Evolutionary conservation across 2,888 invertebrate species (phyloP), one percentile per base, ranked within the genome.

Genomic region (Psococerastis gibbosa): DNA sequence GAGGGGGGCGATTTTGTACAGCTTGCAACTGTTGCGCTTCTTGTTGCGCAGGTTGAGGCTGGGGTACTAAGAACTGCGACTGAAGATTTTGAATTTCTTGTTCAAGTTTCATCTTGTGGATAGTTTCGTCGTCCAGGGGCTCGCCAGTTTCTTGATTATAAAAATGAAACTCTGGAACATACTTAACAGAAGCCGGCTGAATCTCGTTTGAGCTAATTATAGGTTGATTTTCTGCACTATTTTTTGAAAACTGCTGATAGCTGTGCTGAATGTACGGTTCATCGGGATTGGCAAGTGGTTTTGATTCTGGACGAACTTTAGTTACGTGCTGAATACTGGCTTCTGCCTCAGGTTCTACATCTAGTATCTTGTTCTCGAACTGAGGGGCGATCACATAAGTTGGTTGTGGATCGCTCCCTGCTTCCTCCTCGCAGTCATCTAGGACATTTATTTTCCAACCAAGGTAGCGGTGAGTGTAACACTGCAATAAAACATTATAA

Each of bases 381-480:
- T 17, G 8, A 15, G 38, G 38, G 20, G 38, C 4, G 15, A n/a
- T 38, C 17, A 38, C 38, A 13, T 18, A 17, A 3, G 20, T 13
- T 38, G 38, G 38, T 72, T 35, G 69, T 67, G 2, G 62, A 62
- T 38, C 50, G 17, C 46, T 47, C 13, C 43, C 48, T 35, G 61
- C 57, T 45, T 58, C 55, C 15, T 58, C 60, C 50, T 84, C 81
- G 56, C 88, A 89, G 35, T 71, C 69, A 59, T 94, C 89, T 49
- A 80, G 67, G 1, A 95, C 87, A 60, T 85, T 79, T 54, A 95
- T 92, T 65, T 87, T 89, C 88, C 91, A 92, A 41, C 94, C 94
- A 55, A 94, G 75, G 59, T 91, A 77, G 49, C 89, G 81, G 61
- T 91, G 89, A 3, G 87, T 81, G 69, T 78, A 92, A 60, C 92